Evolutionary conservation across 2,113 vertebrate species (phyloP).

Genomic region (Tautogolabrus adspersus): DNA sequence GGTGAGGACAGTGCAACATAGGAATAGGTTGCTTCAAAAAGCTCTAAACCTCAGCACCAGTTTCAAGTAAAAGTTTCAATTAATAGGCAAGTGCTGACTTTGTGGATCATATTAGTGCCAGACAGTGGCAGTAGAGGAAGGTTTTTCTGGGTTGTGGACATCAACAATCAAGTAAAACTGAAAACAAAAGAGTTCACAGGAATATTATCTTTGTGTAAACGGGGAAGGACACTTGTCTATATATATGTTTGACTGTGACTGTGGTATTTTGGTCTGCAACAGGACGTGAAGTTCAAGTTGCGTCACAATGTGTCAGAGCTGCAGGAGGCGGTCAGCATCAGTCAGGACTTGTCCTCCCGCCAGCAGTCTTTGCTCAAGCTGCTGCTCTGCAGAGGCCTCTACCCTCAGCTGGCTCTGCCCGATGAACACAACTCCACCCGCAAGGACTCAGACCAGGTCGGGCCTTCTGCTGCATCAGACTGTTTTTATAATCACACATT

Average conservation of each 20-base stretch:
- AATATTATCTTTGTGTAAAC: no score
- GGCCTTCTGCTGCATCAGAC: neutral
- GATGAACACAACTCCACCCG: constrained; percentile 90
- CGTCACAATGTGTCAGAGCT: constrained; percentile 89
- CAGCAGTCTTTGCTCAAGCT: constrained; percentile 88
- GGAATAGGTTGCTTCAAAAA: neutral
- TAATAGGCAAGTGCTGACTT: neutral
- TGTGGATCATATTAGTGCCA: neutral
- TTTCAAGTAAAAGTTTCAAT: no score
- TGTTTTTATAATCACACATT: neutral
- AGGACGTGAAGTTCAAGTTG: constrained; percentile 96
- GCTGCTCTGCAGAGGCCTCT: constrained; percentile 90
- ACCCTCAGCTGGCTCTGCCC: constrained; percentile 90
- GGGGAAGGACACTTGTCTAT: neutral
- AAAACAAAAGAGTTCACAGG: neutral
- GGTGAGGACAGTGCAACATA: constrained; percentile 71
- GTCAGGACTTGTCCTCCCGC: constrained; percentile 80
- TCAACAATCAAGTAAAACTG: neutral
- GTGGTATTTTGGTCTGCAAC: neutral
- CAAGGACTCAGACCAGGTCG: constrained; percentile 93
- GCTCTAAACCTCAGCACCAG: neutral
- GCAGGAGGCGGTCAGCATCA: constrained; percentile 76
- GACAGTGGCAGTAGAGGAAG: no score
- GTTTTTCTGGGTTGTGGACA: neutral
- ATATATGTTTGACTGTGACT: neutral